Conservation (phyloP, 2,797 vertebrate species). For the Pogonophryne albipinna region DNA sequence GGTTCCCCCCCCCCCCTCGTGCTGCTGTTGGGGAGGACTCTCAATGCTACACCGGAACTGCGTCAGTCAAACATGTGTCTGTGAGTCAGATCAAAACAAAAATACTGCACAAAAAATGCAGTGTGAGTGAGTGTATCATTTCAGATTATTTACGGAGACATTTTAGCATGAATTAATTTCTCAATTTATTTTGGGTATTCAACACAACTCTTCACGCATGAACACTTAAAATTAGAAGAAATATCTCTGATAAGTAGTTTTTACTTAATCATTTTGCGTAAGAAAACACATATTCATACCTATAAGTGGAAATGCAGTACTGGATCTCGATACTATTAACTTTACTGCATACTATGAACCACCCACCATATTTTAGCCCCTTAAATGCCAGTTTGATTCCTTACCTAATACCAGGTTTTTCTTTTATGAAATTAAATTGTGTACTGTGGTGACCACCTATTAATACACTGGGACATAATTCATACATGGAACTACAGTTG, state of each 20-base stretch:
- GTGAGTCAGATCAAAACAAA: no score
- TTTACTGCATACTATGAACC: no score
- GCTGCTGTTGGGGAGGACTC: background rate
- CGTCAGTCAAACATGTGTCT: background rate
- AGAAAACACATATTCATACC: background rate
- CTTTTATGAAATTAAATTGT: no score
- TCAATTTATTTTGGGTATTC: rapidly evolving
- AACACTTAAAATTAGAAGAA: background rate
- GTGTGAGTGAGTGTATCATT: rapidly evolving
- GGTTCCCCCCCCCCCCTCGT: slow-evolving; percentile 34
- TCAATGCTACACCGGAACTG: slow-evolving; percentile 27
- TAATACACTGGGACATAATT: no score
- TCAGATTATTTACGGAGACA: background rate
- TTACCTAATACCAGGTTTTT: no score
- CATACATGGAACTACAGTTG: no score
- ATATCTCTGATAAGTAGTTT: rapidly evolving
- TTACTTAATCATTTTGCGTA: background rate
- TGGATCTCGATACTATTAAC: no score
- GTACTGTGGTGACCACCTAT: no score
- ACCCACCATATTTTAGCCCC: no score
- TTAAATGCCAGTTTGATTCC: no score
- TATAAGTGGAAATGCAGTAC: no score
- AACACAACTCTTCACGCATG: background rate
- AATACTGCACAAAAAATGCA: no score
- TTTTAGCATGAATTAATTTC: background rate